Conservation (phyloP, 2,113 vertebrate genomes). For the Cochlearius cochlearius region DNA sequence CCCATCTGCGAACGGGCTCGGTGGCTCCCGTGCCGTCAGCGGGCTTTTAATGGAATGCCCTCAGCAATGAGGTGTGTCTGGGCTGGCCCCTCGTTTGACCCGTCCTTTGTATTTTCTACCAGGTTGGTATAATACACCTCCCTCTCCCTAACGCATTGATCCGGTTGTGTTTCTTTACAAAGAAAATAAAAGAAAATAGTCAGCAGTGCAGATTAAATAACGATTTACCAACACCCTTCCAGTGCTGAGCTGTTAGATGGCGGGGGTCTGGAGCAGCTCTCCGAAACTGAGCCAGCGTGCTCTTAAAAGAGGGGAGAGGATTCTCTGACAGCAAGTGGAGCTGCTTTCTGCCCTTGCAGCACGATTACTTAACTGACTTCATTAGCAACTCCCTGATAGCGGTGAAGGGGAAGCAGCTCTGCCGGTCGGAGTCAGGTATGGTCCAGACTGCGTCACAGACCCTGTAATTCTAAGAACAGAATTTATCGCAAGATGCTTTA, state of each 20-base stretch:
- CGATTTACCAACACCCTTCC: neutral
- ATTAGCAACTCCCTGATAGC: neutral
- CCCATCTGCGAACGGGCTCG: neutral
- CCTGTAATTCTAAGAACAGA: neutral
- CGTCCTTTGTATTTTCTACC: neutral
- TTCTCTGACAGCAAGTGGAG: neutral
- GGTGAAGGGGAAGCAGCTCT: neutral
- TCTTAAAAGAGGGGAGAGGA: neutral
- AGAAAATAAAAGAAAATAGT: neutral
- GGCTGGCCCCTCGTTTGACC: neutral
- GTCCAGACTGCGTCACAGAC: neutral
- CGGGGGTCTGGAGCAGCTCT: neutral
- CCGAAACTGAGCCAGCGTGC: neutral
- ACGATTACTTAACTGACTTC: neutral
- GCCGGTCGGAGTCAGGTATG: neutral
- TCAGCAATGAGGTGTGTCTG: neutral
- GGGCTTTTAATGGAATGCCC: neutral
- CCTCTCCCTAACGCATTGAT: neutral
- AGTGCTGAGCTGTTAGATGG: neutral
- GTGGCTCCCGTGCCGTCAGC: neutral
- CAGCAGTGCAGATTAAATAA: neutral
- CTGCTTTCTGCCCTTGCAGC: neutral
- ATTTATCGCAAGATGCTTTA: neutral
- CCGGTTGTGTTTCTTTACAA: accelerated
- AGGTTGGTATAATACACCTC: neutral